Percentiles rank a stretch among this genome's conserved stretches.
Evolutionary conservation across 2,113 vertebrate genomes (phyloP).

Genomic region (Callionymus lyra): DNA sequence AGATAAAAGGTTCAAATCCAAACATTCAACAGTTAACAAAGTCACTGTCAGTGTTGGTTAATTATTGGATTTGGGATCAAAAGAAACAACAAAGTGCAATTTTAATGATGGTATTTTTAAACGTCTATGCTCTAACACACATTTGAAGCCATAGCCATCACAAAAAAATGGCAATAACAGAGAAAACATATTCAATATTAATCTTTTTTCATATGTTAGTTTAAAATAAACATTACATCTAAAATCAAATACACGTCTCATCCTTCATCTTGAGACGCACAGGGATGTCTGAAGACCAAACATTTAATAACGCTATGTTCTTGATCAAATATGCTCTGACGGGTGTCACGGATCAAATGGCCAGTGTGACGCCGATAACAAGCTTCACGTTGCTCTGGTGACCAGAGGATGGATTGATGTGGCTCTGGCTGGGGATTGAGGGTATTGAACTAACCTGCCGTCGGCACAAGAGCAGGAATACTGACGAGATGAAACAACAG

Average conservation of each 20-base stretch:
- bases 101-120: too few relatives aligned
- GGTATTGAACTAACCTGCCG: slow-evolving; percentile 25
- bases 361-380: slow-evolving; percentile 8
- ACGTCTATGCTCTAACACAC: slow-evolving; percentile 1
- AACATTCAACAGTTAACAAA: too few relatives aligned
- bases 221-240: background rate
- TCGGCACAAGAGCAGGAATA: slow-evolving; percentile 26
- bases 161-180: too few relatives aligned
- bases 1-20: too few relatives aligned
- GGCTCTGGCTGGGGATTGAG: slow-evolving; percentile 7
- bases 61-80: too few relatives aligned
- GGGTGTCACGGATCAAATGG: slow-evolving; percentile 17
- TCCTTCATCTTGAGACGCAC: too few relatives aligned
- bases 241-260: background rate
- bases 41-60: too few relatives aligned
- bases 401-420: slow-evolving; percentile 15
- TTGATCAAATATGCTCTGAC: slow-evolving; percentile 4
- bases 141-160: slow-evolving; percentile 2
- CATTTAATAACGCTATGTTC: background rate
- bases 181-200: too few relatives aligned
- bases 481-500: slow-evolving; percentile 30
- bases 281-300: background rate
- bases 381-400: slow-evolving; percentile 15
- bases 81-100: too few relatives aligned
- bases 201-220: background rate